Evolutionary conservation across 2,797 vertebrate species (phyloP), one percentile per base, ranked within the genome.

Genomic region (Clarias platycephalus): DNA sequence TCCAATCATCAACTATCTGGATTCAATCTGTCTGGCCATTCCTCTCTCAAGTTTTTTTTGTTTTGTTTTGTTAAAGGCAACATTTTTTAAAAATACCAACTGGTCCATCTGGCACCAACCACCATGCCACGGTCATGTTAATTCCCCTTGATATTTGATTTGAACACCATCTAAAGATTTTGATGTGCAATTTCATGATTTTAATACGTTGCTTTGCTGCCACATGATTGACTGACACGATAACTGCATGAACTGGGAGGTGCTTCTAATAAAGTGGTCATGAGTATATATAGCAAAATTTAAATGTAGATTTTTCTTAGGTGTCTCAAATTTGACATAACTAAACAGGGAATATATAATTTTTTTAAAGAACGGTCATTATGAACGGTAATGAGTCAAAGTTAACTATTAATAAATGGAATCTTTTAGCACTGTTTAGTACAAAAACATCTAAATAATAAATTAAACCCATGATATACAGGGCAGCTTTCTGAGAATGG

Each of bases 361-460:
- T 37, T 10, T 77, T 53, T 53, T 49, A 71, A 76, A 57, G 31
- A 13, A 24, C 4, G 0, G 0, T 26, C 1, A 7, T 58, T 15
- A 13, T 6, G 10, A 58, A 58, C 15, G 28, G 20, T 22, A 58
- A 58, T 34, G 28, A 76, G 74, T 18, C 12, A 12, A 58, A 76
- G 24, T 76, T 15, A 77, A 24, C 53, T 57, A 31, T 18, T 40
- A 78, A 16, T 37, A n/a, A 49, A 24, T 15, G 12, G 31, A 77
- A 60, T 24, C 20, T 6, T 18, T 53, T 5, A 37, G 44, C 15
- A 37, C 49, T 55, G 44, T 44, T 28, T 62, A 74, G 83, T 83
- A 71, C 62, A 53, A 86, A 74, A 37, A 55, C 68, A 80, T 84
- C 80, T 76, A 22, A 18, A 83, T 49, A 77, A 66, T 12, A 67